Evolutionary conservation across 2,888 invertebrate genomes (phyloP).

Genomic region (Biston stratarius): DNA sequence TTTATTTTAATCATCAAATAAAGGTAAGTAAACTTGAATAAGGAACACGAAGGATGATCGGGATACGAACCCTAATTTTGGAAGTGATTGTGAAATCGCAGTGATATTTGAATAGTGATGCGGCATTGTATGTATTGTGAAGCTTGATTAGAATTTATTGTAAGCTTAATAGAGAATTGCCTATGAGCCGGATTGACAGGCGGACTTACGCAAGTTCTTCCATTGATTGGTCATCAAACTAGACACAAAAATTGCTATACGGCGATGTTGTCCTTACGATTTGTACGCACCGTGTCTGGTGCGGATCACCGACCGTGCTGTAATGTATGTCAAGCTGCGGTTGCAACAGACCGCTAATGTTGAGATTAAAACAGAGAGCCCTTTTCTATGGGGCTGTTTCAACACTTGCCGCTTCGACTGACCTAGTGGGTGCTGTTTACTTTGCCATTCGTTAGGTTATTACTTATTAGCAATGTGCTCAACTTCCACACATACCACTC

Average conservation of each 20-base stretch:
- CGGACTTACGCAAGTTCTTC: slow-evolving; percentile 52
- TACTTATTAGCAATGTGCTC: not conserved
- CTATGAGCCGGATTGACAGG: slow-evolving; percentile 47
- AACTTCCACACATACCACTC: not conserved
- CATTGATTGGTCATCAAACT: slow-evolving; percentile 52
- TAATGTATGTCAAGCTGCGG: slow-evolving; percentile 77
- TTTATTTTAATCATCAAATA: slow-evolving; percentile 70
- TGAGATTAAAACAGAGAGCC: slow-evolving; percentile 72
- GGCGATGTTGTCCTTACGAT: slow-evolving; percentile 55
- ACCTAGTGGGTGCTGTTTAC: slow-evolving; percentile 42
- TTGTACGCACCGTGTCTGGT: slow-evolving; percentile 56
- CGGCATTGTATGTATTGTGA: slow-evolving; percentile 37
- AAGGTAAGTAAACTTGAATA: slow-evolving; percentile 78
- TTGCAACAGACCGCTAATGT: slow-evolving; percentile 70
- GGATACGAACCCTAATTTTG: slow-evolving; percentile 44
- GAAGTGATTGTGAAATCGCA: slow-evolving; percentile 41
- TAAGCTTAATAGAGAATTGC: slow-evolving; percentile 45
- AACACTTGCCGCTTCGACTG: slow-evolving; percentile 48
- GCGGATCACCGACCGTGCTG: slow-evolving; percentile 60
- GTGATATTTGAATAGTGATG: slow-evolving; percentile 37
- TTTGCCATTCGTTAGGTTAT: slow-evolving; percentile 19
- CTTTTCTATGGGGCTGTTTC: slow-evolving; percentile 72
- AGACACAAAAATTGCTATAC: slow-evolving; percentile 58
- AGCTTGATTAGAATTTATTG: slow-evolving; percentile 44
- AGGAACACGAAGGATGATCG: slow-evolving; percentile 63